A percentile compares a stretch with the other conserved stretches of the same genome.
Evolutionary conservation across 2,888 invertebrate species (phyloP).

Genomic region (Chymomyza fuscimana): DNA sequence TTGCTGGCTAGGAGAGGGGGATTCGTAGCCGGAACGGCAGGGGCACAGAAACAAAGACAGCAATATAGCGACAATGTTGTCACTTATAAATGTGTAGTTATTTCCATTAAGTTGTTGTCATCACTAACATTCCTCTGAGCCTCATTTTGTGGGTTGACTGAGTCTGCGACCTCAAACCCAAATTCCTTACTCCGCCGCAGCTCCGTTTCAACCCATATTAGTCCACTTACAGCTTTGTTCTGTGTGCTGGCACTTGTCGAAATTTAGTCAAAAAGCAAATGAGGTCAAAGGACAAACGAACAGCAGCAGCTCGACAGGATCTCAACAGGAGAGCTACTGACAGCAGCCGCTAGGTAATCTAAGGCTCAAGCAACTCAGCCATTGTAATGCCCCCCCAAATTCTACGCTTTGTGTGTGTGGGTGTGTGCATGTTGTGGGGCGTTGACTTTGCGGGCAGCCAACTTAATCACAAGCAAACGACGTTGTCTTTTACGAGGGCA

Average conservation of each 20-base stretch:
- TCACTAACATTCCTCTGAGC: slow-evolving; percentile 70
- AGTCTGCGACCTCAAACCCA: not conserved
- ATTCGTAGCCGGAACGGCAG: not conserved
- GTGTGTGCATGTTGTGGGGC: not conserved
- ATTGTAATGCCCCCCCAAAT: not conserved
- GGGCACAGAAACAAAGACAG: not conserved
- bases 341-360: slow-evolving; percentile 55
- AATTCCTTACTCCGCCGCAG: not conserved
- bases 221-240: not conserved
- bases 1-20: too few relatives aligned
- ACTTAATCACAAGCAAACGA: slow-evolving; percentile 73
- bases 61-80: slow-evolving; percentile 52
- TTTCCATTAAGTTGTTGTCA: slow-evolving; percentile 74
- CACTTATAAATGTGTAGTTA: slow-evolving; percentile 73
- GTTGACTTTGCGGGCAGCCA: slow-evolving; percentile 47
- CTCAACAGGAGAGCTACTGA: not conserved
- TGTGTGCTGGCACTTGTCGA: slow-evolving; percentile 46
- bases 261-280: slow-evolving; percentile 25
- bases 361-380: slow-evolving; percentile 29
- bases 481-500: slow-evolving; percentile 15
- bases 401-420: not conserved
- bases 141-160: slow-evolving; percentile 40
- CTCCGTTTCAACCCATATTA: not conserved
- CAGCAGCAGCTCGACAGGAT: not conserved
- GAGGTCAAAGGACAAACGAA: slow-evolving; percentile 42